A percentile compares a stretch with the other conserved stretches of the same genome.
Conservation (phyloP, 1,140 invertebrate species). For the Trissolcus basalis region DNA sequence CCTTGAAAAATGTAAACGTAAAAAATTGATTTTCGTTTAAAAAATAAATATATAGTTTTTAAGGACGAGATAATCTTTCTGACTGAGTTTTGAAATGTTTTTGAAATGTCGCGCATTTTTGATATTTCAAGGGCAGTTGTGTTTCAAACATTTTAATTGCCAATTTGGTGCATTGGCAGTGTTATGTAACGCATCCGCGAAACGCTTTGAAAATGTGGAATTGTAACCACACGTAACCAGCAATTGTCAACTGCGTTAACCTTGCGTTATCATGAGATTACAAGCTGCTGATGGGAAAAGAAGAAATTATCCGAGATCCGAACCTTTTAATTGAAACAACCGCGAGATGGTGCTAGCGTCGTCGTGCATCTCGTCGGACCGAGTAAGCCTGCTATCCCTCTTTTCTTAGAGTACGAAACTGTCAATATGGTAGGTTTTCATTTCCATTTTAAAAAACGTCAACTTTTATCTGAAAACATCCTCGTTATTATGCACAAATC, state of each 20-base stretch:
- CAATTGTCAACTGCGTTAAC: constrained; percentile 19
- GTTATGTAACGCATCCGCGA: constrained; percentile 11
- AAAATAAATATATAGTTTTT: too few relatives aligned
- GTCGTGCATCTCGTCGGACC: constrained; percentile 15
- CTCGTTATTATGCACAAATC: neutral
- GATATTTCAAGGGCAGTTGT: too few relatives aligned
- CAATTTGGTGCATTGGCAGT: too few relatives aligned
- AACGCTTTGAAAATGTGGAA: constrained; percentile 11
- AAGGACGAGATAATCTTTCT: too few relatives aligned
- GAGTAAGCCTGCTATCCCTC: neutral
- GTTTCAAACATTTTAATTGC: too few relatives aligned
- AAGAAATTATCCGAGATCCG: constrained; percentile 2
- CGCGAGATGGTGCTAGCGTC: constrained; percentile 16
- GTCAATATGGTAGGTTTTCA: constrained; percentile 18
- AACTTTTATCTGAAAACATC: constrained; percentile 8
- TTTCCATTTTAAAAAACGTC: neutral
- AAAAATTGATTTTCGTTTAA: too few relatives aligned
- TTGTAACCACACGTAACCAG: constrained; percentile 10
- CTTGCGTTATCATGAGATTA: constrained; percentile 28
- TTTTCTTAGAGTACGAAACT: constrained; percentile 19
- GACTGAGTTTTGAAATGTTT: too few relatives aligned
- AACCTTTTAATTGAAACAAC: too few relatives aligned
- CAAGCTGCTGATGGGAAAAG: neutral
- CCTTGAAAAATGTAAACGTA: too few relatives aligned
- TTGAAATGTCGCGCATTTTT: too few relatives aligned